Base-by-base conservation (phyloP, 2,888 invertebrate species). In the Drosophila mimica region DNA sequence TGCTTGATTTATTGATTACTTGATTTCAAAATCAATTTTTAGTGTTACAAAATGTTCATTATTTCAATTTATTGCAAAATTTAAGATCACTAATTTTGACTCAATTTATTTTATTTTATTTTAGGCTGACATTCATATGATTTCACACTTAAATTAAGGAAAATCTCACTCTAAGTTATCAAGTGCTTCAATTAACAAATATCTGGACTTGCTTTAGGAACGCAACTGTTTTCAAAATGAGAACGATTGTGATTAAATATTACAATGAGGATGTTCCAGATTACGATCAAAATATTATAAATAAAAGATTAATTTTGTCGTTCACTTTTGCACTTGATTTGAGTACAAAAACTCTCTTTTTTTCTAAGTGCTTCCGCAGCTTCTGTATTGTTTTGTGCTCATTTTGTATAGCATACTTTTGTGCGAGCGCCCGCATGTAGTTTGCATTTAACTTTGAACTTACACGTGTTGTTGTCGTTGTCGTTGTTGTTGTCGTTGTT, bases 381-480 rank as follows among this genome's bases (percentile, higher is more conserved):
- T 62, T 25, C 58, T 70, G 59, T 49, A 58, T 56, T 30, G 38
- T 34, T 56, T n/a, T 38, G 2, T n/a, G 13, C 25, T 30, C 9
- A 9, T 36, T 59, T 43, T 73, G 36, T 57, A 36, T 71, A 70
- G 83, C 83, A 83, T 76, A 86, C 83, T 83, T 81, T 74, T 72
- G 51, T 62, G 83, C 71, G 57, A 53, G 59, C 58, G 69, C 82
- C 80, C 82, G 78, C 85, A 86, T 79, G 70, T 80, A 79, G 86
- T 86, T 86, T 88, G 76, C 74, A 78, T 79, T 85, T 86, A 83
- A 88, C 89, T 86, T 88, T 86, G 64, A 82, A 83, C 84, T 86
- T 82, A 81, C 77, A 83, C 68, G 72, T 64, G 59, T 63, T 78
- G 73, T 63, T 70, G 53, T 36, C 20, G 66, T 66, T 56, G 61